Evolutionary conservation across 2,113 vertebrate species (phyloP), one percentile per base, ranked within the genome.

Genomic region (Podarcis muralis): DNA sequence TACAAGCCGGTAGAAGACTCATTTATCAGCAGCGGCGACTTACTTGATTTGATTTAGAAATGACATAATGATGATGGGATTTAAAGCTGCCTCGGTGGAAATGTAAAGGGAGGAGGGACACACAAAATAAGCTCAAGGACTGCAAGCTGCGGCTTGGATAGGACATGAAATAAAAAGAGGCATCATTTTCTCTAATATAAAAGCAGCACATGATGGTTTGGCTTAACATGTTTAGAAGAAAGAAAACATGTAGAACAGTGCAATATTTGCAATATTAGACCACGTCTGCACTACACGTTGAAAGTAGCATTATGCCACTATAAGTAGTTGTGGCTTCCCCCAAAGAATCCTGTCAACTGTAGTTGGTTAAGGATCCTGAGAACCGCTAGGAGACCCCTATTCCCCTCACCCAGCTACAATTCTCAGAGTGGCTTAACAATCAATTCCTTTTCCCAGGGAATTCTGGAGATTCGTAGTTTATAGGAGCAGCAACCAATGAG

Each of bases 41-140:
- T 69, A 87, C 88, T 93, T 83, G 89, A 91, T 72, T 53, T 90
- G 83, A 69, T 88, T 91, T 91, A 76, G 88, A 92, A 93, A 74
- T 25, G 87, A 72, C 82, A 87, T 86, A 16, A 90, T 79, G 32
- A 77, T 89, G 78, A 30, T 69, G 83, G 89, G 57, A 74, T 90
- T 90, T 84, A 87, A 93, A 90, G 9, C 9, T 76, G 37, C 62
- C 93, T 48, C 62, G 71, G 43, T 87, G 59, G 88, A 83, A 89
- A 40, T 75, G 18, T 32, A 88, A 92, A 92, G 89, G 35, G 30
- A 35, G 59, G 91, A 92, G 89, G 35, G 30, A 35, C 15, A 62
- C 59, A 23, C 22, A 74, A 22, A 74, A 43, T 1, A 0, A 2
- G 72, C 9, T 13, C 32, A 13, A 16, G 79, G 3, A 91, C 43